Conservation (phyloP, 2,113 vertebrate species). For the Irena cyanogastra region DNA sequence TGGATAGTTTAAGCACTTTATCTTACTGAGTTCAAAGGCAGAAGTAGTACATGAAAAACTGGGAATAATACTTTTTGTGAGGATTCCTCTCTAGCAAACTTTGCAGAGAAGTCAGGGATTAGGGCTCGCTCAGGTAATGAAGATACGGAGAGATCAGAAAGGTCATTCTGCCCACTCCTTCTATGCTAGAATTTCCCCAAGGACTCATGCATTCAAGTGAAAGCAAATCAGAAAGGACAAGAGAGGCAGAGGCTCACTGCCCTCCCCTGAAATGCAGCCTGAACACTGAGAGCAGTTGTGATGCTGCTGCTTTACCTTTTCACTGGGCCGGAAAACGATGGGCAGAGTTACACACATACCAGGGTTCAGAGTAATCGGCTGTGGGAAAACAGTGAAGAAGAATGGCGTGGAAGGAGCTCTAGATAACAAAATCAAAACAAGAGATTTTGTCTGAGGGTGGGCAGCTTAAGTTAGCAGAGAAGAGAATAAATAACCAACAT, state of each 20-base stretch:
- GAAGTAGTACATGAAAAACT: neutral
- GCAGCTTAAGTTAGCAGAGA: neutral
- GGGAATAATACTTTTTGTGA: neutral
- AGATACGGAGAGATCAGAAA: neutral
- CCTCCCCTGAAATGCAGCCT: neutral
- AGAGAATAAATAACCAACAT: neutral
- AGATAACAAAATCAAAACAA: neutral
- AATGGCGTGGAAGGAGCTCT: constrained; percentile 82
- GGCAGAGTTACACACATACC: constrained; percentile 83
- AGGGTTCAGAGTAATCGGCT: constrained; percentile 80
- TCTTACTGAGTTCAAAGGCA: neutral
- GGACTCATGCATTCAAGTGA: neutral
- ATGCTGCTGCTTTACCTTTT: constrained; percentile 74
- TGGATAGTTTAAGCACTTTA: neutral
- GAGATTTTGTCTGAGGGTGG: neutral
- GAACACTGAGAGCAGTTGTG: neutral
- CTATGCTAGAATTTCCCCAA: neutral
- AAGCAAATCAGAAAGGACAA: neutral
- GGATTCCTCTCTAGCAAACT: neutral
- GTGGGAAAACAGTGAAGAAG: constrained; percentile 79
- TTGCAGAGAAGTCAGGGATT: neutral
- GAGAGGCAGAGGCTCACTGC: neutral
- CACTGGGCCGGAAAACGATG: constrained; percentile 82
- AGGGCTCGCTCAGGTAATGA: neutral
- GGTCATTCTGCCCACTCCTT: neutral